Evolutionary conservation across 1,140 invertebrate genomes (phyloP).

Genomic region (Bombus superbus): DNA sequence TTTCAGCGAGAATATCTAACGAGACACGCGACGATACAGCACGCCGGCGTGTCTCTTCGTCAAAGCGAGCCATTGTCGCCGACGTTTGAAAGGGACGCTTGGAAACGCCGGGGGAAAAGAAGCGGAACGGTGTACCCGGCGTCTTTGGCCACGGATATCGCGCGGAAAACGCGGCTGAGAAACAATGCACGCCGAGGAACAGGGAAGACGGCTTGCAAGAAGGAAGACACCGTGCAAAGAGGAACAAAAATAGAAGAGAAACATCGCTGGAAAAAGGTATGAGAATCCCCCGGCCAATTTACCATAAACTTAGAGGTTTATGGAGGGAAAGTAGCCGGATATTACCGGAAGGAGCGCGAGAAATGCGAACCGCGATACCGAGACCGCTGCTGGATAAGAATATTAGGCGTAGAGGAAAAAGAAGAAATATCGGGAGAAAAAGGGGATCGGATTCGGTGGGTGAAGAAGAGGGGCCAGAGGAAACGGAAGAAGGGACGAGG

Average conservation of each 20-base stretch:
- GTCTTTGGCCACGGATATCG: not conserved
- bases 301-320: constrained; percentile 70
- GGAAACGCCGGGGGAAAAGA: not conserved
- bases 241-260: constrained; percentile 11
- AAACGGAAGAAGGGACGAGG: not conserved
- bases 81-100: not conserved
- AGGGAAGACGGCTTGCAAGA: not conserved
- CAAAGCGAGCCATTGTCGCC: not conserved
- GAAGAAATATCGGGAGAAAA: not conserved
- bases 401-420: constrained; percentile 49
- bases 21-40: not conserved
- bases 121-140: not conserved
- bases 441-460: no score
- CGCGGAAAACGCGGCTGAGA: constrained; percentile 20
- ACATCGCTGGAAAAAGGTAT: constrained; percentile 23
- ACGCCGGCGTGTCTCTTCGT: not conserved
- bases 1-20: not conserved
- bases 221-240: not conserved
- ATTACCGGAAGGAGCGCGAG: constrained; percentile 59
- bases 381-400: constrained; percentile 48
- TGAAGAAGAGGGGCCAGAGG: not conserved
- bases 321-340: constrained; percentile 62
- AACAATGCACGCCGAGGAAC: constrained; percentile 16
- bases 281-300: constrained; percentile 69
- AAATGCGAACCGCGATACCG: constrained; percentile 40